A percentile compares a stretch with the other conserved stretches of the same genome.
Conservation (phyloP, 2,113 vertebrate species). For the Loxodonta africana region DNA sequence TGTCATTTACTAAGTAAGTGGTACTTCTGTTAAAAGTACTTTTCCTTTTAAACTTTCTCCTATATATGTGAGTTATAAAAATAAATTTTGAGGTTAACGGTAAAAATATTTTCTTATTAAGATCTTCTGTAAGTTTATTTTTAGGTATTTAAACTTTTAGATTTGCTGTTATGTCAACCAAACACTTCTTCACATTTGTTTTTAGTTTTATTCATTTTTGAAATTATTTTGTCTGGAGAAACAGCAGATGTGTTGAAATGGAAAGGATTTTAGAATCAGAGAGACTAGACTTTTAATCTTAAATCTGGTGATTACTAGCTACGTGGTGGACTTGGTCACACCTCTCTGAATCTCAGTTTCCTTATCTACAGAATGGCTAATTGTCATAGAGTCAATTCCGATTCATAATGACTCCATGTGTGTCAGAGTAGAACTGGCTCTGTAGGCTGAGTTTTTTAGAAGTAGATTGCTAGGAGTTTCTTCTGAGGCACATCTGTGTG, state of each 20-base stretch:
- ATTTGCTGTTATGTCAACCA: not conserved
- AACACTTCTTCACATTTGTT: not conserved
- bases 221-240: not conserved
- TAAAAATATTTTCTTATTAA: slow-evolving; percentile 42
- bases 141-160: slow-evolving; percentile 25
- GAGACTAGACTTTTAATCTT: not conserved
- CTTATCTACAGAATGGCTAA: too few relatives aligned
- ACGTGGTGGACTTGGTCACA: not conserved
- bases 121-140: slow-evolving; percentile 42
- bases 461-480: too few relatives aligned
- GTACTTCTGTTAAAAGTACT: slow-evolving; percentile 25
- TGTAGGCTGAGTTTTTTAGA: too few relatives aligned
- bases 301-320: not conserved
- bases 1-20: not conserved
- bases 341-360: not conserved
- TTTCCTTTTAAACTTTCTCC: slow-evolving; percentile 47
- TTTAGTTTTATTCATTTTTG: not conserved
- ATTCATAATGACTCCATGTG: too few relatives aligned
- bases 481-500: too few relatives aligned
- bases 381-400: too few relatives aligned
- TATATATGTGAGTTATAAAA: slow-evolving; percentile 21
- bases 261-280: not conserved
- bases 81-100: not conserved
- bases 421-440: too few relatives aligned
- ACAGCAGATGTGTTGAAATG: not conserved